These are phyloP conservation scores for Anolis apletophallus DNA, from an alignment of 2,797 vertebrate genomes.

Conservation along the genomic window DNA sequence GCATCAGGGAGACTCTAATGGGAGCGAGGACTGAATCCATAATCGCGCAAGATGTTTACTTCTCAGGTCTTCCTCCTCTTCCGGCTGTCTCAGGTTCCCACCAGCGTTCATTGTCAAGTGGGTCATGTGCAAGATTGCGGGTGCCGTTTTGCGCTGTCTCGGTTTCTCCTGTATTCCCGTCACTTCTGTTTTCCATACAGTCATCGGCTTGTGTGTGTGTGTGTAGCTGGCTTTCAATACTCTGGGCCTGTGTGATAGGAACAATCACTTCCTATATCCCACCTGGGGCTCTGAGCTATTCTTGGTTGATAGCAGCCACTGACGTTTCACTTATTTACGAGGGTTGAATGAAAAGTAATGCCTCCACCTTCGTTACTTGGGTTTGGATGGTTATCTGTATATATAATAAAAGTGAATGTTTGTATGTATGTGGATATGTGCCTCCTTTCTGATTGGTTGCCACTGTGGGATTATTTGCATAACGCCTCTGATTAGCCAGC, in stretches of 20 bases:
- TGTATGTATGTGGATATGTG: too few relatives aligned
- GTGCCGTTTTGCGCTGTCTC: conserved; percentile 6
- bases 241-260: background rate
- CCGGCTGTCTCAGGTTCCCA: background rate
- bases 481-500: too few relatives aligned
- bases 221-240: background rate
- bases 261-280: background rate
- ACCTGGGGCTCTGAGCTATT: conserved; percentile 16
- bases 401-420: too few relatives aligned
- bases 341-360: too few relatives aligned
- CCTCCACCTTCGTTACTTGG: too few relatives aligned
- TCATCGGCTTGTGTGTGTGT: background rate
- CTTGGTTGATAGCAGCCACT: too few relatives aligned
- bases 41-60: background rate
- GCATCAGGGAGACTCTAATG: background rate
- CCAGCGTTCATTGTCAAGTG: background rate
- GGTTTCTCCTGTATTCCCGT: conserved; percentile 8
- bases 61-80: background rate
- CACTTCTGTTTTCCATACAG: conserved; percentile 12
- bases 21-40: background rate
- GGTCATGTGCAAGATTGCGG: conserved; percentile 22
- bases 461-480: too few relatives aligned
- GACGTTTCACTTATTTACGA: too few relatives aligned
- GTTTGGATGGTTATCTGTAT: too few relatives aligned
- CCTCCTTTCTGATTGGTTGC: too few relatives aligned